Evolutionary conservation across 1,140 invertebrate species (phyloP).

Genomic region (Orius insidiosus): DNA sequence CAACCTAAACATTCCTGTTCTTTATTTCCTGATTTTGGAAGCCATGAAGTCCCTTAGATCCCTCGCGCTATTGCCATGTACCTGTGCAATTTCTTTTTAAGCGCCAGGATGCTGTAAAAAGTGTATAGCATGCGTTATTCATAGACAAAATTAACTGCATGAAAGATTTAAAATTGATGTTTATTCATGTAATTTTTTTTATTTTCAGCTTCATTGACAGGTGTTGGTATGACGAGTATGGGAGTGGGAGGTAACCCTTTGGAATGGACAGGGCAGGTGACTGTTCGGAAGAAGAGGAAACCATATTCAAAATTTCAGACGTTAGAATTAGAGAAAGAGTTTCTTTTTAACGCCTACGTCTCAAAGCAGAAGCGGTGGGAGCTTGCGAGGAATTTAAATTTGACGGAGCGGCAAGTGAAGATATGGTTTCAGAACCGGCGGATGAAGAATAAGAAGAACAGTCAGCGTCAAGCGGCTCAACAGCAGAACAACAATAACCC

Average conservation of each 20-base stretch:
- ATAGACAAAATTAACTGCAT: too few species aligned
- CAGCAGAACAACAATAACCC: conserved; percentile 60
- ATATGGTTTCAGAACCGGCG: conserved; percentile 94
- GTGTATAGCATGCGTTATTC: too few species aligned
- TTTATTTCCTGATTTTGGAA: too few species aligned
- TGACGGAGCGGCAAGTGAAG: conserved; percentile 87
- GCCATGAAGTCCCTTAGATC: too few species aligned
- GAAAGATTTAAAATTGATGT: too few species aligned
- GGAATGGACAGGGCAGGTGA: conserved; percentile 83
- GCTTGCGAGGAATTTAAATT: conserved; percentile 73
- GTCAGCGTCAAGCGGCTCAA: conserved; percentile 65
- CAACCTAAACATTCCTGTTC: too few species aligned
- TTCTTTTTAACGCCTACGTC: conserved; percentile 89
- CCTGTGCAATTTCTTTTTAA: too few species aligned
- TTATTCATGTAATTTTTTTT: conserved; percentile 19
- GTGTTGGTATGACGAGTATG: conserved; percentile 37
- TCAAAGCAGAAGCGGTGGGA: conserved; percentile 96
- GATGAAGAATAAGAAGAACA: conserved; percentile 99
- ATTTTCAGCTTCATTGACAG: conserved; percentile 39
- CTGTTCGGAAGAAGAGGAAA: conserved; percentile 90
- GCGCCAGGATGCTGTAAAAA: too few species aligned
- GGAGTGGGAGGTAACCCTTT: conserved; percentile 57
- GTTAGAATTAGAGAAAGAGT: conserved; percentile 91
- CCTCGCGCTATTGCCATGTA: too few species aligned
- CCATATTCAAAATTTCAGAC: conserved; percentile 95